Evolutionary conservation across 2,113 vertebrate species (phyloP).

Genomic region (Osmerus eperlanus): DNA sequence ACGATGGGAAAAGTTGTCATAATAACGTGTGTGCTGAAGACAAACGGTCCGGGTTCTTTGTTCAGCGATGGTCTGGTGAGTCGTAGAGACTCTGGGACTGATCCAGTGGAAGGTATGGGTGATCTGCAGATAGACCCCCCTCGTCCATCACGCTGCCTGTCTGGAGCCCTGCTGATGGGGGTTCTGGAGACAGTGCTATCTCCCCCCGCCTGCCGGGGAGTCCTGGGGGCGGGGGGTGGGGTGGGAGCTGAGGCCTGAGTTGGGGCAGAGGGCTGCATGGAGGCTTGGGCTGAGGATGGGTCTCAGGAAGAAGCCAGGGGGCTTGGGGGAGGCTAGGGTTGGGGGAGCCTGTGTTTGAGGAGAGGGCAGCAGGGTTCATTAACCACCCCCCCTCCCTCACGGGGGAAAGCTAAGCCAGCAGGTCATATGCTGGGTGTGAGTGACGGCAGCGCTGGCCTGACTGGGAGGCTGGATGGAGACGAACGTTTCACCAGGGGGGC

Average conservation of each 20-base stretch:
- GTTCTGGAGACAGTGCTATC: slow-evolving; percentile 67
- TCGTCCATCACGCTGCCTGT: slow-evolving; percentile 20
- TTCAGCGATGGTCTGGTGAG: too few relatives aligned
- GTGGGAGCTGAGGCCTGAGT: neutral
- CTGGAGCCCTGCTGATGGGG: slow-evolving; percentile 36
- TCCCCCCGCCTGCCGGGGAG: slow-evolving; percentile 30
- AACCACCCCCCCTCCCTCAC: slow-evolving; percentile 26
- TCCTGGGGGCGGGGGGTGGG: slow-evolving; percentile 35
- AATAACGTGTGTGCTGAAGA: too few relatives aligned
- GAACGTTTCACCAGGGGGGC: slow-evolving; percentile 23
- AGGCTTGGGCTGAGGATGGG: slow-evolving; percentile 16
- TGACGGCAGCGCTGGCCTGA: slow-evolving; percentile 46
- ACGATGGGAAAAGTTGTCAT: too few relatives aligned
- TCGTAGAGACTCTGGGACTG: neutral
- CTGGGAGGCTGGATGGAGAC: slow-evolving; percentile 50
- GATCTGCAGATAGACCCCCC: slow-evolving; percentile 21
- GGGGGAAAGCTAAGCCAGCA: slow-evolving; percentile 19
- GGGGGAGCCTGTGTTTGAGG: too few relatives aligned
- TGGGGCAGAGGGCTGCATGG: neutral
- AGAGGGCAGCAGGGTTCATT: slow-evolving; percentile 29
- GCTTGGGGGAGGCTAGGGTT: slow-evolving; percentile 44
- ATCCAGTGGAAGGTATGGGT: neutral
- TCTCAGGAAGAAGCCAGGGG: slow-evolving; percentile 40
- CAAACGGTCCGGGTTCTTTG: too few relatives aligned
- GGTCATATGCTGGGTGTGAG: slow-evolving; percentile 43